Conservation (phyloP, 1,140 invertebrate species). For the Rhagoletis zephyria region DNA sequence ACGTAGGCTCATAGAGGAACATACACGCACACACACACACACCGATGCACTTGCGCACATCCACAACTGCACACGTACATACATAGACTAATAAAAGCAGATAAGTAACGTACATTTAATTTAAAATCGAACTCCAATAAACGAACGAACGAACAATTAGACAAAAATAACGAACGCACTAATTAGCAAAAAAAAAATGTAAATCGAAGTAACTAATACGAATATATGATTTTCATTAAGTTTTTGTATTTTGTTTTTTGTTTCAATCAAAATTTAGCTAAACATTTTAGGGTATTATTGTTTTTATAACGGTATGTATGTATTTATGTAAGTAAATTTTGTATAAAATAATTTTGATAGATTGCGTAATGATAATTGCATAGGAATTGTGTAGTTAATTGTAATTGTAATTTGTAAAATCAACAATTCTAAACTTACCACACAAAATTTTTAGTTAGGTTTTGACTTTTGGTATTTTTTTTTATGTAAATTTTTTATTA, state of each 20-base stretch:
- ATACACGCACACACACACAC: background rate
- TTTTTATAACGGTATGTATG: background rate
- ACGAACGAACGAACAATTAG: conserved; percentile 7
- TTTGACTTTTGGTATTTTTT: conserved; percentile 63
- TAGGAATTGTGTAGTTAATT: conserved; percentile 37
- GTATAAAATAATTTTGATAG: background rate
- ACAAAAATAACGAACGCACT: conserved; percentile 43
- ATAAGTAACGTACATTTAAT: background rate
- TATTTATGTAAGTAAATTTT: background rate
- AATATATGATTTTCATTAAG: conserved; percentile 17
- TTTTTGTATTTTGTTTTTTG: background rate
- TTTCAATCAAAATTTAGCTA: conserved; percentile 17
- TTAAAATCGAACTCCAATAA: background rate
- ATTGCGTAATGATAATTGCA: conserved; percentile 28
- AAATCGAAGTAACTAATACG: background rate
- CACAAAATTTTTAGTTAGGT: conserved; percentile 66
- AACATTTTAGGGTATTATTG: background rate
- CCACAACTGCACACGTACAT: background rate
- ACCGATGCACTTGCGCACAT: background rate
- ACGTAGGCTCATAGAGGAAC: background rate
- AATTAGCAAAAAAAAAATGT: conserved; percentile 24
- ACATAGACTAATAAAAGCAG: background rate
- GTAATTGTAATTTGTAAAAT: conserved; percentile 58
- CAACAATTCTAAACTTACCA: conserved; percentile 73
- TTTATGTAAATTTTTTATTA: conserved; percentile 60